Conservation (phyloP, 2,888 invertebrate genomes). For the Diplolepis rosae region DNA sequence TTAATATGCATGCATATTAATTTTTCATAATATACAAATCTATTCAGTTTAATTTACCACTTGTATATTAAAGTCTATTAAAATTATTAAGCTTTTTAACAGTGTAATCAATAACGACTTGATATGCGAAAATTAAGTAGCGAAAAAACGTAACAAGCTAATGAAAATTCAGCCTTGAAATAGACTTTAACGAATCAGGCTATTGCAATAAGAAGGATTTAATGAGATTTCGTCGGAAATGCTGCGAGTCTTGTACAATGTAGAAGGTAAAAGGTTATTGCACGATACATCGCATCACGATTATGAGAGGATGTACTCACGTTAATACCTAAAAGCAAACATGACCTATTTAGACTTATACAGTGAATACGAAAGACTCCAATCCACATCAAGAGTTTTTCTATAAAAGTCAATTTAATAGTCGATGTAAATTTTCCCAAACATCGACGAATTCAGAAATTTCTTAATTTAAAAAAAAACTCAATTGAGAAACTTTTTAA, state of each 20-base stretch:
- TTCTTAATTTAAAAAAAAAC: no score
- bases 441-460: no score
- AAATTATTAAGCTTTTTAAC: no score
- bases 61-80: no score
- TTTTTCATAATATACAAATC: no score
- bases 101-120: background rate
- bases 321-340: background rate
- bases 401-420: no score
- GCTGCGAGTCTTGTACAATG: background rate
- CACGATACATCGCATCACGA: background rate
- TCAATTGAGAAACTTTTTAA: no score
- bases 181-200: background rate
- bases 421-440: no score
- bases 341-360: background rate
- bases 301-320: background rate
- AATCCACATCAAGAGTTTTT: no score
- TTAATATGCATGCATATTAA: no score
- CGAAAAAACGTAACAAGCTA: background rate
- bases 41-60: no score
- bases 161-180: background rate
- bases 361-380: background rate
- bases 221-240: background rate
- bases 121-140: constrained; percentile 10
- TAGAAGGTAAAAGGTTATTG: background rate
- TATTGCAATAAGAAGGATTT: constrained; percentile 16